Percentiles rank a stretch among this genome's conserved stretches.
phyloP scores from a whole-genome alignment of 2,888 invertebrate genomes.

The Muscina levida region DNA sequence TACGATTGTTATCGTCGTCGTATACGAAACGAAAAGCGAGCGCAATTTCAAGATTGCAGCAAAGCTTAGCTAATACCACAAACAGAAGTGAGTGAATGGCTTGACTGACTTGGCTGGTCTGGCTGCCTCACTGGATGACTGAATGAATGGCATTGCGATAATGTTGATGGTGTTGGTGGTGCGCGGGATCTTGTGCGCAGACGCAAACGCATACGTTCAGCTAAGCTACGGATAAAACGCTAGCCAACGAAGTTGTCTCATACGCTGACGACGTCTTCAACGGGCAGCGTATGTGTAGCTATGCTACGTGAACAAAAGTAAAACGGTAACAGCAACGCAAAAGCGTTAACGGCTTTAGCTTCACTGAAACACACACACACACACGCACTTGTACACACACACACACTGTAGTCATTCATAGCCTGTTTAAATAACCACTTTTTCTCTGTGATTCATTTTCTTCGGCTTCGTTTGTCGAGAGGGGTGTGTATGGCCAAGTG shows the following conservation, averaged over 20 bases:
- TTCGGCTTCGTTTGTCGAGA: conserved; percentile 43
- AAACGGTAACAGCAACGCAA: conserved; percentile 3
- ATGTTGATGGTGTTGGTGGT: conserved; percentile 16
- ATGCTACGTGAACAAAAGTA: neutral
- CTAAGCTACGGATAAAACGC: neutral
- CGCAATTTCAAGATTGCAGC: conserved; percentile 38
- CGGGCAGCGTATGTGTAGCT: neutral
- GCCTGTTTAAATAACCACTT: conserved; percentile 63
- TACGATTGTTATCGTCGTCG: conserved; percentile 3
- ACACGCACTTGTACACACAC: conserved; percentile 38
- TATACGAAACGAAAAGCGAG: conserved; percentile 33
- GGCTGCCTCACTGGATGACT: conserved; percentile 7
- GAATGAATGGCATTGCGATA: conserved; percentile 17
- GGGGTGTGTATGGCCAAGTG: conserved; percentile 36
- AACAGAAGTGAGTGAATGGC: conserved; percentile 60
- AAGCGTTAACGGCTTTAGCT: conserved; percentile 6
- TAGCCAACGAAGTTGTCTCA: neutral
- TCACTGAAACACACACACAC: conserved; percentile 25
- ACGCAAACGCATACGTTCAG: neutral
- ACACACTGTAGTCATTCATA: conserved; percentile 2
- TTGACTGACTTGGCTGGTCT: conserved; percentile 16
- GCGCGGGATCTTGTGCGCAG: neutral
- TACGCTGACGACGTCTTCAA: neutral
- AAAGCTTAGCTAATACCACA: conserved; percentile 42
- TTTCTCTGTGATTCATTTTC: conserved; percentile 65